Conservation (phyloP, 2,113 vertebrate genomes). For the Myxocyprinus asiaticus region DNA sequence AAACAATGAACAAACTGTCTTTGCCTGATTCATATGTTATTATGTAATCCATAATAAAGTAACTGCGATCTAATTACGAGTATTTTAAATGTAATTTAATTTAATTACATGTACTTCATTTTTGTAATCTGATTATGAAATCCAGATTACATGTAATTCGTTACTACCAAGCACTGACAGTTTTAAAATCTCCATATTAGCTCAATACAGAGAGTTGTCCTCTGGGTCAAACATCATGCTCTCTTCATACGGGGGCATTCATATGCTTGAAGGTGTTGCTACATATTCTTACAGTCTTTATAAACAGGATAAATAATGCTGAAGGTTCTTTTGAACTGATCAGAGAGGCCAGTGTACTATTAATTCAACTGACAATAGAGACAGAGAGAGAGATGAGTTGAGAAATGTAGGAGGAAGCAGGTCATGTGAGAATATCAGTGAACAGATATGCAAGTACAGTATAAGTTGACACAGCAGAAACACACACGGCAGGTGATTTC, state of each 20-base stretch:
- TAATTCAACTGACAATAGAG: not conserved
- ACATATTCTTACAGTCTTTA: not conserved
- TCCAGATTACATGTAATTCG: too few species aligned
- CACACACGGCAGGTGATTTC: not conserved
- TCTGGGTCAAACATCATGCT: not conserved
- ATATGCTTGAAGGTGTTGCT: not conserved
- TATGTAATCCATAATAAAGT: too few species aligned
- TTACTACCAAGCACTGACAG: too few species aligned
- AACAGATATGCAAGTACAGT: not conserved
- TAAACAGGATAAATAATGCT: slow-evolving; percentile 20
- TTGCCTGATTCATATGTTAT: too few species aligned
- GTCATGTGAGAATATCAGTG: not conserved
- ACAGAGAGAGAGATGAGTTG: not conserved
- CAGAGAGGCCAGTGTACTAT: not conserved
- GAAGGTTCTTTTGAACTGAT: slow-evolving; percentile 31
- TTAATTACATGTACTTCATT: too few species aligned
- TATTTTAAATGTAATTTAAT: too few species aligned
- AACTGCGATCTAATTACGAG: too few species aligned
- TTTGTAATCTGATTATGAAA: too few species aligned
- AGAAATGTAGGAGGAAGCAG: not conserved
- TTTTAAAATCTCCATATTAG: not conserved
- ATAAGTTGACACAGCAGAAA: not conserved
- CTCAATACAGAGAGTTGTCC: not conserved
- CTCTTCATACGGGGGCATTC: not conserved
- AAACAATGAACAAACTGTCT: too few species aligned